Evolutionary conservation across 2,888 invertebrate species (phyloP), one percentile per base, ranked within the genome.

Genomic region (Formica aserva): DNA sequence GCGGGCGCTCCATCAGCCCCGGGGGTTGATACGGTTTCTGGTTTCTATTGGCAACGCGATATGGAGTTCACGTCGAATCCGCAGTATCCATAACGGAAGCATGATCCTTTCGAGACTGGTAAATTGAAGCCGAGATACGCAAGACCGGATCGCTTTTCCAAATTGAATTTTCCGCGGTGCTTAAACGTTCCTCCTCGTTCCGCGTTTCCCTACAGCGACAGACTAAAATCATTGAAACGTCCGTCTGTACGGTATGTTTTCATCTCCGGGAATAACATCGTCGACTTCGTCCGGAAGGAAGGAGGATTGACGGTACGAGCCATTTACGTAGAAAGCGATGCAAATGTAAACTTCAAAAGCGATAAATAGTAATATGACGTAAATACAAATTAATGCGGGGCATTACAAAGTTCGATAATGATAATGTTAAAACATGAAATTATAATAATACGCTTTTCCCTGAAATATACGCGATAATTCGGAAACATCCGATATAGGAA

Each of bases 21-120:
- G 78, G 66, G 87, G 87, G 87, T 86, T 89, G 86, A 87, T 89
- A 88, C 87, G 88, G 88, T 89, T 86, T 90, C 89, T 76, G 89
- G 90, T 90, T 90, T 90, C 88, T 87, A 90, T 87, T 86, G 90
- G 89, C 87, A 89, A 90, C 89, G 90, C 83, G 88, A 90, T 90
- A 89, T 87, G 83, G 76, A 86, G 89, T 83, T 88, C 80, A 78
- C 87, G 87, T 85, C 86, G 88, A 89, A 89, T 89, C 89, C 87
- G 87, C 87, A 86, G 90, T 89, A 89, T 90, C 89, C 88, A 88
- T 89, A 89, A 90, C 89, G 84, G 88, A 74, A 83, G 88, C 82
- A 81, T 85, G 90, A 90, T 87, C 88, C 90, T 89, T 88, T 87
- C 88, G 88, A 78, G 87, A 78, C 84, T 78, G 87, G 85, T 87